Evolutionary conservation across 2,797 vertebrate species (phyloP), one percentile per base, ranked within the genome.

Genomic region (Sebastes baramenuke): DNA sequence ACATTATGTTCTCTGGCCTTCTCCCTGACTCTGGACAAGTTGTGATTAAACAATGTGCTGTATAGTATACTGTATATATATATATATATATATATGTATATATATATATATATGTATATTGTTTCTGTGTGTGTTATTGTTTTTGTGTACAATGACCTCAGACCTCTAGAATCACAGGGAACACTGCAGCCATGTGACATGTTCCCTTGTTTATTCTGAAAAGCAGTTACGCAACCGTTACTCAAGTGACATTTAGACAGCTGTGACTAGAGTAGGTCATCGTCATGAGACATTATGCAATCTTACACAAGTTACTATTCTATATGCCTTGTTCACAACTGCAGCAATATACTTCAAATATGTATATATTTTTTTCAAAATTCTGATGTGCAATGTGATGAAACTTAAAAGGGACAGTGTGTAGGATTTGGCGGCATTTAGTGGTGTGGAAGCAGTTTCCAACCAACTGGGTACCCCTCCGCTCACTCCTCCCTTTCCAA

Each of bases 131-230:
- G 10, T 75, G 58, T 54, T 66, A 34, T 62, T 59, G 30, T 61
- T 55, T 60, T 16, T 2, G 4, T 34, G 10, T 29, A 67, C 22
- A 56, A 30, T 13, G 4, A 25, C n/a, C 16, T 56, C 34, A 52
- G 52, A 52, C 16, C 59, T 77, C 20, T 62, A 68, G 36, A 75
- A 65, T 11, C 0, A 38, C 9, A 80, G 36, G 30, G 56, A 72
- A 64, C 34, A 10, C 8, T 12, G 59, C 36, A 61, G 20, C n/a
- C 6, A 42, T 42, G 38, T 52, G 38, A 64, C 10, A 49, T 54
- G 22, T 64, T 46, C 32, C n/a, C 4, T 72, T 77, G 38, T 88
- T 61, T 78, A 30, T 38, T 55, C 13, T 72, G 18, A 22, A 65
- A 74, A 32, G 6, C 59, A 52, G 55, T 69, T 59, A 14, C 6